Conservation (phyloP, 2,888 invertebrate species). For the Ophion costatus region DNA sequence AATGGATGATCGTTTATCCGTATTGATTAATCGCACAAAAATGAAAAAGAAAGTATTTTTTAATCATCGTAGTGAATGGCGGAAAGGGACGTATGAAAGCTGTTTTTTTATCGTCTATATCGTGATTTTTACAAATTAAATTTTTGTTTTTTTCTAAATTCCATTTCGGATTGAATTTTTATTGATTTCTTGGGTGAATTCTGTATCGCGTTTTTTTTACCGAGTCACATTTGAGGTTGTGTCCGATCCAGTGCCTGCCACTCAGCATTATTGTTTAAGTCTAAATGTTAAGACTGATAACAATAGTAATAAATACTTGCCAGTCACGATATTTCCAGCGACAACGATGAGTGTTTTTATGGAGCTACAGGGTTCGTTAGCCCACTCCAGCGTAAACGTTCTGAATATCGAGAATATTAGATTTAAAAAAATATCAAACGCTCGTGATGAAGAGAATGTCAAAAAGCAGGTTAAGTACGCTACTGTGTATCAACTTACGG, state of each 20-base stretch:
- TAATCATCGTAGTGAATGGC: background rate
- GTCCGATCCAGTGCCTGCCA: too few species aligned
- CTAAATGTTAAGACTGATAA: background rate
- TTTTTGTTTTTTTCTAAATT: too few species aligned
- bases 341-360: constrained; percentile 76
- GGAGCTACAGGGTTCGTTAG: constrained; percentile 70
- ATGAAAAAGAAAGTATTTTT: background rate
- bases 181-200: too few species aligned
- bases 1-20: background rate
- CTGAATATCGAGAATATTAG: constrained; percentile 68
- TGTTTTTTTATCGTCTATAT: too few species aligned
- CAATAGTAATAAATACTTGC: constrained; percentile 67
- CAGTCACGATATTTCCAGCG: constrained; percentile 76
- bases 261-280: too few species aligned
- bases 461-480: constrained; percentile 59
- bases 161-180: too few species aligned
- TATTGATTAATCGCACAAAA: too few species aligned
- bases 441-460: background rate
- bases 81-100: too few species aligned
- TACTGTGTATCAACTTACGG: constrained; percentile 44
- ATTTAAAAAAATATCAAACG: background rate
- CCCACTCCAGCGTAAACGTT: constrained; percentile 75
- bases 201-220: too few species aligned
- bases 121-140: too few species aligned
- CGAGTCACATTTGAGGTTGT: too few species aligned